These are phyloP conservation scores for Agrotis exclamationis DNA, from an alignment of 2,888 invertebrate species.

Conservation along the genomic window DNA sequence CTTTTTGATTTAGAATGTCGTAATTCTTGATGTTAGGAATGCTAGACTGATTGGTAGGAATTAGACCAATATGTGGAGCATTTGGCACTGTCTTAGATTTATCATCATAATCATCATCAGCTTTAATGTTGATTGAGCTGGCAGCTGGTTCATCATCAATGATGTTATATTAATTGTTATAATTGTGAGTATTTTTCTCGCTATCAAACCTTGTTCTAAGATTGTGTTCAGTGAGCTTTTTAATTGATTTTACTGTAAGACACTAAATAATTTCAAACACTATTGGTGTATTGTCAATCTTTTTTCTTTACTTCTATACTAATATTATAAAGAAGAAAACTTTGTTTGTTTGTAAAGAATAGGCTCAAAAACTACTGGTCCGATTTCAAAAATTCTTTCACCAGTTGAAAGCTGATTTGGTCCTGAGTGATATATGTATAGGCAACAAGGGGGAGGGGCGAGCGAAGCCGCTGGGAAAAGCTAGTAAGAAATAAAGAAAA, in stretches of 20 bases:
- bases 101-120: conserved; percentile 8
- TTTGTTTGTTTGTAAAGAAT: too few species aligned
- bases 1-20: conserved; percentile 52
- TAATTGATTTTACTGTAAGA: not conserved
- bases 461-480: too few species aligned
- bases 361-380: too few species aligned
- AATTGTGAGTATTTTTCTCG: not conserved
- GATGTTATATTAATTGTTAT: not conserved
- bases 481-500: too few species aligned
- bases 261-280: not conserved
- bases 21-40: conserved; percentile 37
- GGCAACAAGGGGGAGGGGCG: too few species aligned
- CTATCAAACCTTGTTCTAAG: not conserved
- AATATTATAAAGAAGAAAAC: too few species aligned
- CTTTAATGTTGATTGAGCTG: not conserved
- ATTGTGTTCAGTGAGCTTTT: too few species aligned
- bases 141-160: not conserved
- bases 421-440: too few species aligned
- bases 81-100: conserved; percentile 11
- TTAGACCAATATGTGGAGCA: conserved; percentile 1
- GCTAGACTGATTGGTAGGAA: conserved; percentile 24
- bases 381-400: too few species aligned
- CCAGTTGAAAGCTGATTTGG: too few species aligned
- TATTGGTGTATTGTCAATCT: not conserved
- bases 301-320: not conserved